A percentile compares a stretch with the other conserved stretches of the same genome.
phyloP scores from a whole-genome alignment of 2,888 invertebrate genomes.

The Trichacis sp. region DNA sequence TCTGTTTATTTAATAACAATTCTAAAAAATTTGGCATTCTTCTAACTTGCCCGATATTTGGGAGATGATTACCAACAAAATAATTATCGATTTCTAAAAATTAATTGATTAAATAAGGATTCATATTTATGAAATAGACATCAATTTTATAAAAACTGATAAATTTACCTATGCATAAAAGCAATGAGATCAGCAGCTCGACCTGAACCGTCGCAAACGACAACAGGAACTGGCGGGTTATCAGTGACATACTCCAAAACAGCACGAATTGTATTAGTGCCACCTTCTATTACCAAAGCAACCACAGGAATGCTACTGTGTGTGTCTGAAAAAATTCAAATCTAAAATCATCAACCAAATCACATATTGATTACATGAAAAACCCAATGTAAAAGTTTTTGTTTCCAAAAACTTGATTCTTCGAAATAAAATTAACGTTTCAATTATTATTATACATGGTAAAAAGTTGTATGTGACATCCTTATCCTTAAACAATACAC shows the following conservation, averaged over 20 bases:
- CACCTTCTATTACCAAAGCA: slow-evolving; percentile 97
- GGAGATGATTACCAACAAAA: too few species aligned
- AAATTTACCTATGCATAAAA: slow-evolving; percentile 88
- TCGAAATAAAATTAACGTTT: too few species aligned
- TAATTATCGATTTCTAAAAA: too few species aligned
- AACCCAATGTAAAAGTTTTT: too few species aligned
- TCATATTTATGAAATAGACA: not conserved
- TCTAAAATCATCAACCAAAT: not conserved
- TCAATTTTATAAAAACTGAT: too few species aligned
- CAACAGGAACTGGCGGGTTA: slow-evolving; percentile 96
- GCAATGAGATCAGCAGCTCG: slow-evolving; percentile 95
- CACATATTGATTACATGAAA: not conserved
- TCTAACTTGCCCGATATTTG: too few species aligned
- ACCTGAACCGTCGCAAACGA: slow-evolving; percentile 96
- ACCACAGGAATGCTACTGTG: slow-evolving; percentile 97
- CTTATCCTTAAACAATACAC: not conserved
- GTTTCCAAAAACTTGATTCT: too few species aligned
- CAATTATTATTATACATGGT: too few species aligned
- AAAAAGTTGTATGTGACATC: not conserved
- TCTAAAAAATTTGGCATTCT: too few species aligned
- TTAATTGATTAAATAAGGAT: too few species aligned
- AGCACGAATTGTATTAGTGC: slow-evolving; percentile 95
- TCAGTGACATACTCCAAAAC: slow-evolving; percentile 98
- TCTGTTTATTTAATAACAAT: too few species aligned
- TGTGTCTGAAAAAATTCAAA: slow-evolving; percentile 75